Conservation (phyloP, 2,888 invertebrate genomes). For the Bellardia pandia region DNA sequence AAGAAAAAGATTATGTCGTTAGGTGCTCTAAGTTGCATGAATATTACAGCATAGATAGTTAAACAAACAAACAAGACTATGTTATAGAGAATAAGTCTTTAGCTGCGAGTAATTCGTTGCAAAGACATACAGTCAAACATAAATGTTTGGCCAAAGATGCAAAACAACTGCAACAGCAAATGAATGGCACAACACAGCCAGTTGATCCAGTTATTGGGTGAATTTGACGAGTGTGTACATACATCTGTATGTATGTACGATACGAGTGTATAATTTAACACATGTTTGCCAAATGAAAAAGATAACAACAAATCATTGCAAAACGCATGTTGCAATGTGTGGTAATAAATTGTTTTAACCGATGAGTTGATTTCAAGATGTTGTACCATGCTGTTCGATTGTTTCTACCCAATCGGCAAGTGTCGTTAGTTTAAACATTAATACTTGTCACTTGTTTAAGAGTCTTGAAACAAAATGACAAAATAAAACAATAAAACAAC, state of each 20-base stretch:
- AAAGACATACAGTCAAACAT: not conserved
- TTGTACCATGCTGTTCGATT: not conserved
- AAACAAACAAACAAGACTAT: conserved; percentile 61
- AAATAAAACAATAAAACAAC: not conserved
- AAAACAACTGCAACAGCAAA: conserved; percentile 43
- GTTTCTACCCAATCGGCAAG: not conserved
- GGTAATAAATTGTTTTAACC: conserved; percentile 26
- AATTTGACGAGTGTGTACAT: conserved; percentile 10
- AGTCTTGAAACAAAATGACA: not conserved
- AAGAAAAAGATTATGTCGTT: conserved; percentile 55
- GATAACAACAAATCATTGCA: conserved; percentile 37
- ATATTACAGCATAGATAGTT: conserved; percentile 59
- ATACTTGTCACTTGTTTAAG: conserved; percentile 38
- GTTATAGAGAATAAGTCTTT: not conserved
- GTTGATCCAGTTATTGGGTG: conserved; percentile 67
- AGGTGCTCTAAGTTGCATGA: conserved; percentile 41
- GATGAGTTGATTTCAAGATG: conserved; percentile 7
- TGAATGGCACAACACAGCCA: conserved; percentile 28
- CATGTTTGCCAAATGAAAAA: conserved; percentile 55
- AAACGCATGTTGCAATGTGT: conserved; percentile 46
- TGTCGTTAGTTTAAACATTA: conserved; percentile 23
- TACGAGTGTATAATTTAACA: conserved; percentile 61
- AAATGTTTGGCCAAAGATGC: conserved; percentile 28
- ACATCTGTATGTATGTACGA: not conserved
- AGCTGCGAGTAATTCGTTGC: too few species aligned